phyloP scores from a whole-genome alignment of 1,140 invertebrate species.

The Hetaerina americana region DNA sequence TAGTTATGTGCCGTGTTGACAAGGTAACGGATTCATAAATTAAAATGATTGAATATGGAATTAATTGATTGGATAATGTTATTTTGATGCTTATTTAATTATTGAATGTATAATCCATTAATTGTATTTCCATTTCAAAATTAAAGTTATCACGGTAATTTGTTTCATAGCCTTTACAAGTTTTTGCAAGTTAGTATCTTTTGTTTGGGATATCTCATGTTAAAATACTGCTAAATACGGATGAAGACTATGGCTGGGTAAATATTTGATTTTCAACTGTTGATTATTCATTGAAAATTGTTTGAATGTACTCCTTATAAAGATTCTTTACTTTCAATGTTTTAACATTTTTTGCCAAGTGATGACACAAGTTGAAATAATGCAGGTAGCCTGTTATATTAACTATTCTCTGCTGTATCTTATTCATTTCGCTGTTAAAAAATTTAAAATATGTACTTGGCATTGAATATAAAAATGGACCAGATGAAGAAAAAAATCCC shows the following conservation, averaged over 20 bases:
- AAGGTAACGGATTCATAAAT: no score
- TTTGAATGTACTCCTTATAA: background rate
- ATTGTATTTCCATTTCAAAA: background rate
- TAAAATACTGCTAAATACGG: background rate
- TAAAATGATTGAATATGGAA: no score
- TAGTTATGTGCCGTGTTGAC: no score
- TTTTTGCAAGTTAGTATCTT: no score
- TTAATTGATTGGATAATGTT: no score
- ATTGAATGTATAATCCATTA: background rate
- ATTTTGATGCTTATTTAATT: no score
- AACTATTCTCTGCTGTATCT: no score
- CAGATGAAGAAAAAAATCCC: background rate
- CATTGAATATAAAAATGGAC: no score
- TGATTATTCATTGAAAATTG: background rate
- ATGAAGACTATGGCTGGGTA: background rate
- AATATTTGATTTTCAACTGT: background rate
- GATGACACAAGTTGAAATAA: background rate
- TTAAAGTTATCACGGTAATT: no score
- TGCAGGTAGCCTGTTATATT: background rate
- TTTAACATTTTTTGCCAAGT: background rate
- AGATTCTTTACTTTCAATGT: background rate
- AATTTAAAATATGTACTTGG: no score
- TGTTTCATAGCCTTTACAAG: no score
- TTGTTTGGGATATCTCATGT: background rate
- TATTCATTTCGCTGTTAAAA: no score